Evolutionary conservation across 2,888 invertebrate genomes (phyloP), one percentile per base, ranked within the genome.

Genomic region (Minunthozetes semirufus): DNA sequence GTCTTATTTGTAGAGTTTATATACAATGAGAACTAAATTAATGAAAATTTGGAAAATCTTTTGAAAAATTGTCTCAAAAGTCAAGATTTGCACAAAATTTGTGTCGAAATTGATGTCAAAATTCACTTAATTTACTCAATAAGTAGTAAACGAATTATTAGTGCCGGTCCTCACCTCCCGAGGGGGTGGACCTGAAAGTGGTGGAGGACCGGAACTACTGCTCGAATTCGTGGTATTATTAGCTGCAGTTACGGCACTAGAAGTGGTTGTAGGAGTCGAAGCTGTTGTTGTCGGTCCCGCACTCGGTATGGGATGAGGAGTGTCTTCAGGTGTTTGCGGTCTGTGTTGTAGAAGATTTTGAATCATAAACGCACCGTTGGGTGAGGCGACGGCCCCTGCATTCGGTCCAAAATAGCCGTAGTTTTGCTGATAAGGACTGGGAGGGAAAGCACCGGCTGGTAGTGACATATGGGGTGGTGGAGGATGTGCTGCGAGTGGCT

Each of bases 351-450:
- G 27, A 19, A 79, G 27, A 63, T 77, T 78, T 19, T 79, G 78
- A 15, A 79, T 79, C 78, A 78, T 79, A 71, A 79, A 79, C 33
- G 78, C 79, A n/a, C 78, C 79, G 56, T 79, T 79, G 0, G 78
- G 63, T 27, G 38, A 75, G 33, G 61, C 71, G 27, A 68, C 76
- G 29, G 50, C 71, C 19, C 75, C 76, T 17, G 76, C 29, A 38
- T 74, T 46, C 3, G 48, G 70, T 1, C 74, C 66, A 50, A 59
- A 66, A 38, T 72, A 72, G 17, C 19, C 72, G 29, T 48, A 27
- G 15, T 63, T 29, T 25, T 15, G 17, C 0, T 27, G n/a, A 56
- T 68, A 59, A 9, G 70, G 70, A 1, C 68, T 27, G 29, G 42
- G 42, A 6, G 50, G 46, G 25, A 25, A 50, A 27, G 63, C 22